Evolutionary conservation across 64 coral and sea anemone genomes (phyloP).

Genomic region (Pachyseris speciosa): DNA sequence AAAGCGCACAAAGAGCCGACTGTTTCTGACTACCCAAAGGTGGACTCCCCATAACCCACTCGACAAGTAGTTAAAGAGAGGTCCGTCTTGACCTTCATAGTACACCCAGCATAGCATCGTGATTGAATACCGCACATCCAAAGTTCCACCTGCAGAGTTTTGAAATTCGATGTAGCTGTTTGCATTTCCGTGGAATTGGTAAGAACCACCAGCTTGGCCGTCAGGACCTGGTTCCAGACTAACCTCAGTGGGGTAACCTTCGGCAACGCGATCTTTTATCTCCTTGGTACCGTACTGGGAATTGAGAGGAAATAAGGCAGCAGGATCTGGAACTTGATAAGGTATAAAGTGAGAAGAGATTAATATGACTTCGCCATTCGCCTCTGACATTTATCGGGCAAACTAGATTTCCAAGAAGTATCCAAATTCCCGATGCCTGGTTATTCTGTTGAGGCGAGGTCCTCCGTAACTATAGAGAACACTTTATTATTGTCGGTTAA

Average conservation of each 20-base stretch:
- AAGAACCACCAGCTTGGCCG: not conserved
- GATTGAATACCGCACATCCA: not conserved
- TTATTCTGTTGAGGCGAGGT: no score
- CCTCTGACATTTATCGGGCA: no score
- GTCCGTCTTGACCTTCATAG: not conserved
- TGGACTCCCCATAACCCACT: no score
- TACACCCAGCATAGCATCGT: not conserved
- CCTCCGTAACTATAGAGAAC: no score
- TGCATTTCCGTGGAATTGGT: not conserved
- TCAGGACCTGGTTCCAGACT: not conserved
- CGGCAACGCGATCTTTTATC: not conserved
- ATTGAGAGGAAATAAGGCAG: conserved; percentile 3
- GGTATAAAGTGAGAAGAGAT: no score
- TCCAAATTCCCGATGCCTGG: no score
- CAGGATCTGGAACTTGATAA: no score
- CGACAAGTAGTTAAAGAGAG: conserved; percentile 16
- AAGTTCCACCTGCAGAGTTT: not conserved
- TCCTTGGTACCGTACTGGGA: not conserved
- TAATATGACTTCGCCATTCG: no score
- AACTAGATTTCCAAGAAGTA: no score
- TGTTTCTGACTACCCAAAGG: no score
- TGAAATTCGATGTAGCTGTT: conserved; percentile 2
- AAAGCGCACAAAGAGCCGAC: no score
- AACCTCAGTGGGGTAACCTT: not conserved
- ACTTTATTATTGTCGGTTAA: no score